A percentile compares a stretch with the other conserved stretches of the same genome.
These are phyloP conservation scores for Amblyopsis hoosieri DNA, from an alignment of 2,797 vertebrate genomes.

Conservation along the genomic window DNA sequence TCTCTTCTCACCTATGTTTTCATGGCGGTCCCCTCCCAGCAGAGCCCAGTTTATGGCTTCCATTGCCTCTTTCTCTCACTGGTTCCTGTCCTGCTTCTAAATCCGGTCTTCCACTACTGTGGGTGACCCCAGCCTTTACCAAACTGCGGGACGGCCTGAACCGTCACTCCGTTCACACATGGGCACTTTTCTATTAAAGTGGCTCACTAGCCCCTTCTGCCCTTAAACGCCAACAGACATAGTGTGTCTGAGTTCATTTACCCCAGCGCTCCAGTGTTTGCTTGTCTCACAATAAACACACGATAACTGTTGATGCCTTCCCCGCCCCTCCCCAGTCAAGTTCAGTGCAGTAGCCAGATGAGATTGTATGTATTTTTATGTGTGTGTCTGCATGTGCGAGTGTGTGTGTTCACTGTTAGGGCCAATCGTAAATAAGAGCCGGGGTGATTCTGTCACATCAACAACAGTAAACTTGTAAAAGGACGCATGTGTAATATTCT, in stretches of 20 bases:
- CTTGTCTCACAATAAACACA: constrained; percentile 69
- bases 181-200: constrained; percentile 66
- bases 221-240: constrained; percentile 53
- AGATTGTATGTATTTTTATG: constrained; percentile 59
- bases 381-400: constrained; percentile 25
- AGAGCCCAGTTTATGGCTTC: neutral
- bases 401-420: constrained; percentile 20
- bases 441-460: constrained; percentile 40
- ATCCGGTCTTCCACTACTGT: constrained; percentile 44
- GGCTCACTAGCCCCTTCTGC: constrained; percentile 48
- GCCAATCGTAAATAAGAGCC: constrained; percentile 36
- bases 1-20: constrained; percentile 45
- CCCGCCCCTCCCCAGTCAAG: constrained; percentile 40
- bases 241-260: constrained; percentile 53
- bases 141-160: constrained; percentile 39
- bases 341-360: constrained; percentile 70
- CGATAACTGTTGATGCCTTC: constrained; percentile 60
- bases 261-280: constrained; percentile 44
- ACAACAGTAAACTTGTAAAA: constrained; percentile 2
- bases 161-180: constrained; percentile 58
- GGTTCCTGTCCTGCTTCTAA: constrained; percentile 41
- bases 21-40: constrained; percentile 47
- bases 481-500: too few relatives aligned
- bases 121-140: constrained; percentile 51
- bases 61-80: constrained; percentile 16